Percentiles rank a stretch among this genome's conserved stretches.
phyloP scores from a whole-genome alignment of 2,888 invertebrate species.

The Eulithis prunata region DNA sequence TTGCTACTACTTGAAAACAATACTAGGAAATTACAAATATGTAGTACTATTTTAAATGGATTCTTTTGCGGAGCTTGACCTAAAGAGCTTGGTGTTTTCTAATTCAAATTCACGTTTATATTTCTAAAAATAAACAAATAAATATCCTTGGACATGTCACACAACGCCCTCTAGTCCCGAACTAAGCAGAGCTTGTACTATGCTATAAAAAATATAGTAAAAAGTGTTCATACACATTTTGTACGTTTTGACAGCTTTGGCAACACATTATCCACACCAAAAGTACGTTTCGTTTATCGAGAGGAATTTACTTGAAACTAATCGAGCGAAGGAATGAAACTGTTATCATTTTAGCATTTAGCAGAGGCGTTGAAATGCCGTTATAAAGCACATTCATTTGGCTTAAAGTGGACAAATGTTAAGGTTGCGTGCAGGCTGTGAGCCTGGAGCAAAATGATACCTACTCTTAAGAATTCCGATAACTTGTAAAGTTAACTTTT shows the following conservation, averaged over 20 bases:
- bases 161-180: too few species aligned
- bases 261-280: conserved; percentile 1
- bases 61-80: conserved; percentile 7
- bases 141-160: too few species aligned
- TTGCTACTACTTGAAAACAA: conserved; percentile 54
- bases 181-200: too few species aligned
- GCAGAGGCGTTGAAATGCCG: conserved; percentile 51
- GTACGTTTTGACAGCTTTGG: background rate
- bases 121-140: too few species aligned
- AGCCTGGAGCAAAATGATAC: conserved; percentile 51
- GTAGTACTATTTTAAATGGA: conserved; percentile 7
- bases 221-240: background rate
- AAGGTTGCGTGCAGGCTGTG: conserved; percentile 58
- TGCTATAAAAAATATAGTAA: too few species aligned
- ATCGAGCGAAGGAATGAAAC: conserved; percentile 50
- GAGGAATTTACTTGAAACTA: conserved; percentile 44
- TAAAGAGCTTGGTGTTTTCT: background rate
- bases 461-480: too few species aligned
- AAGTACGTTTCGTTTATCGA: conserved; percentile 18
- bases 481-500: too few species aligned
- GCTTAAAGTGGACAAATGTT: conserved; percentile 63
- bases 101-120: too few species aligned
- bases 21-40: conserved; percentile 48
- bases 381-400: conserved; percentile 55
- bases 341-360: conserved; percentile 47